Evolutionary conservation across 2,888 invertebrate genomes (phyloP).

Genomic region (Neelides folsomi): DNA sequence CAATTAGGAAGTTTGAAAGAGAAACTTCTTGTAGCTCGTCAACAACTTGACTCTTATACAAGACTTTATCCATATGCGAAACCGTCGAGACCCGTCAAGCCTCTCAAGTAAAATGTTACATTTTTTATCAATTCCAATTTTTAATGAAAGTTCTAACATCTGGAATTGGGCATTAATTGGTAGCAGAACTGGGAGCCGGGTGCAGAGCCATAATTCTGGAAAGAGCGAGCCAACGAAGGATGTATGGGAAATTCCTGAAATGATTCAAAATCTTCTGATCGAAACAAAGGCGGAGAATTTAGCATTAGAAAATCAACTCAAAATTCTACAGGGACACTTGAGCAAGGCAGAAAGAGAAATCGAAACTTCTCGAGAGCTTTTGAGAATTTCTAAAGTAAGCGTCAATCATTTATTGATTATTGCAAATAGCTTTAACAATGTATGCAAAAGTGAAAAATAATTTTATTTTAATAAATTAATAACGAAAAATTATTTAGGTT

Average conservation of each 20-base stretch:
- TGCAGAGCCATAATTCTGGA: background rate
- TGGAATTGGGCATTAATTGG: background rate
- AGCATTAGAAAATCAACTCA: constrained; percentile 23
- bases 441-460: no score
- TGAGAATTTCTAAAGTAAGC: constrained; percentile 16
- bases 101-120: constrained; percentile 8
- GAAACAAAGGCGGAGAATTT: constrained; percentile 31
- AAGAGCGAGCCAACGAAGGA: background rate
- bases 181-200: constrained; percentile 1
- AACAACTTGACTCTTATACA: constrained; percentile 25
- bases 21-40: constrained; percentile 21
- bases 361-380: constrained; percentile 13
- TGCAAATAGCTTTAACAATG: no score
- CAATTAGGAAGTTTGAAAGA: constrained; percentile 22
- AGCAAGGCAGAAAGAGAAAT: constrained; percentile 17
- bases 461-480: background rate
- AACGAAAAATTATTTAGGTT: constrained; percentile 4
- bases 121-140: background rate
- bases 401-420: no score
- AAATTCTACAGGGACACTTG: constrained; percentile 14
- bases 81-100: constrained; percentile 8
- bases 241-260: constrained; percentile 6
- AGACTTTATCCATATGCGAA: constrained; percentile 18
- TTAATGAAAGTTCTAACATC: background rate
- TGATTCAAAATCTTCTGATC: constrained; percentile 21